A percentile compares a stretch with the other conserved stretches of the same genome.
Evolutionary conservation across 2,113 vertebrate genomes (phyloP).

Genomic region (Muntiacus reevesi): DNA sequence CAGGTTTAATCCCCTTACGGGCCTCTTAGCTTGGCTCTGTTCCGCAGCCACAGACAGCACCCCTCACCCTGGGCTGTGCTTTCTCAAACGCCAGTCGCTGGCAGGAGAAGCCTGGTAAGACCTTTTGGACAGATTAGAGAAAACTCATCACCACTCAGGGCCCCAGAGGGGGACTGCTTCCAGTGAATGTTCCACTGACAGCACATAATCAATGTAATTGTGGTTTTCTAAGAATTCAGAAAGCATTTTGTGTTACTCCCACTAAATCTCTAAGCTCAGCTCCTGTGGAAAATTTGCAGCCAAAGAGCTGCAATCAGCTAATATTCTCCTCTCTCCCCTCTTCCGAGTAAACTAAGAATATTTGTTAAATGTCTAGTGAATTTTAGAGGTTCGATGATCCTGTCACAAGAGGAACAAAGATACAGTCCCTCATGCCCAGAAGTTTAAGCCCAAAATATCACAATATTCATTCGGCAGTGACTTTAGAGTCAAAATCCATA

Average conservation of each 20-base stretch:
- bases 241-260: neutral
- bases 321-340: neutral
- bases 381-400: neutral
- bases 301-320: neutral
- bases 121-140: conserved; percentile 23
- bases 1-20: conserved; percentile 56
- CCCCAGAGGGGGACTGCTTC: neutral
- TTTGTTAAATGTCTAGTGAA: neutral
- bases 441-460: neutral
- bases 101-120: conserved; percentile 24
- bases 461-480: neutral
- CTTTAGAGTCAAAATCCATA: neutral
- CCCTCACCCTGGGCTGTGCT: neutral
- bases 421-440: neutral
- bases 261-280: conserved; percentile 12
- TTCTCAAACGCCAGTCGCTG: conserved; percentile 29
- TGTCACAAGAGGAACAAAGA: neutral
- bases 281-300: conserved; percentile 10
- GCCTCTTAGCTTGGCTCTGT: conserved; percentile 20
- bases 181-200: neutral
- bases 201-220: conserved; percentile 2
- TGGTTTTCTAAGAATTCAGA: conserved; percentile 47
- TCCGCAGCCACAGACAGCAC: neutral
- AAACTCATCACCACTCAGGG: neutral
- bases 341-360: neutral